Conservation (phyloP, 2,113 vertebrate species). For the Thomomys bottae region DNA sequence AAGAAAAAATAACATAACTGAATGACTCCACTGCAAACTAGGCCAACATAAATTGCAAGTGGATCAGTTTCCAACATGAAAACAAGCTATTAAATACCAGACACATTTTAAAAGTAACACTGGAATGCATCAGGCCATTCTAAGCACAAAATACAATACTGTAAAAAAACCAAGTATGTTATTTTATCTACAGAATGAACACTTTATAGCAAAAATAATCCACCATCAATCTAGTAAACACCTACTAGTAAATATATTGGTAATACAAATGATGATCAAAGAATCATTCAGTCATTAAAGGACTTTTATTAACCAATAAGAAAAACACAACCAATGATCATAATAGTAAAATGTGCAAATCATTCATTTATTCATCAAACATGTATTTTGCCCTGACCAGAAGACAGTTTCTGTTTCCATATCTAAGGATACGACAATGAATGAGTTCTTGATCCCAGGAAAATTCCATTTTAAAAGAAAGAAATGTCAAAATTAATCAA, state of each 20-base stretch:
- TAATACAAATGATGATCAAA: background rate
- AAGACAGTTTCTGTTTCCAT: background rate
- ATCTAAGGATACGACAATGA: background rate
- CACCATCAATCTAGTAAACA: background rate
- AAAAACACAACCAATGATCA: background rate
- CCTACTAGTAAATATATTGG: background rate
- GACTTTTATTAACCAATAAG: background rate
- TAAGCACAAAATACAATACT: slow-evolving; percentile 33
- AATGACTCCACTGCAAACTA: slow-evolving; percentile 17
- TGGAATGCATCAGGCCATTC: slow-evolving; percentile 25
- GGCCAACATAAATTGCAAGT: slow-evolving; percentile 69
- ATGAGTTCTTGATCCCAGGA: background rate
- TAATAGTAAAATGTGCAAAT: background rate
- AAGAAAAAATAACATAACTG: slow-evolving; percentile 33
- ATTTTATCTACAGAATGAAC: slow-evolving; percentile 8
- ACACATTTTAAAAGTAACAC: slow-evolving; percentile 58
- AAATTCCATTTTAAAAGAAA: background rate
- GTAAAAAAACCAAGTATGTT: background rate
- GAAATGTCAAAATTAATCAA: background rate
- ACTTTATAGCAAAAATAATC: slow-evolving; percentile 18
- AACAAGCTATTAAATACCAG: slow-evolving; percentile 58
- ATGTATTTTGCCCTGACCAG: background rate
- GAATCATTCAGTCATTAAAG: background rate
- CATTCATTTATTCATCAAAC: background rate
- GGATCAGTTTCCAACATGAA: slow-evolving; percentile 61